Percentiles rank a stretch among this genome's conserved stretches.
Conservation (phyloP, 2,797 vertebrate species). For the Sebastes jordani region DNA sequence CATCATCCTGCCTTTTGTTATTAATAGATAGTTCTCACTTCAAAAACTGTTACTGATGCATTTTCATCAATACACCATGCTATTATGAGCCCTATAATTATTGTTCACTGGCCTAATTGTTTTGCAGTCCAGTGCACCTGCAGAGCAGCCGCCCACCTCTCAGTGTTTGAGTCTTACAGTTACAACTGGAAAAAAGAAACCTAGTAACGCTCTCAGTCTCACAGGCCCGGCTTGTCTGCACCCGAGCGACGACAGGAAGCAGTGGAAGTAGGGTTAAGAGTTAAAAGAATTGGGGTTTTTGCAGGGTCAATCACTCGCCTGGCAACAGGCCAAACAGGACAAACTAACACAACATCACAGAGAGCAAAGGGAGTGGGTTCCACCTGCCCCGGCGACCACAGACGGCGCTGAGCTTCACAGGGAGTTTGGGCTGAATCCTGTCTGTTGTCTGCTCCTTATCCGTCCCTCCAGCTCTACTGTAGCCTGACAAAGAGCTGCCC, state of each 20-base stretch:
- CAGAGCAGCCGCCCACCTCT: background rate
- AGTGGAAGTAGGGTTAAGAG: slow-evolving; percentile 20
- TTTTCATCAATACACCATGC: background rate
- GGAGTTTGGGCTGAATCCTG: slow-evolving; percentile 19
- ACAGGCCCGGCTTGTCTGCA: background rate
- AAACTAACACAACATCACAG: slow-evolving; percentile 37
- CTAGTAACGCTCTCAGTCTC: background rate
- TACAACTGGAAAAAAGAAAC: too few species aligned
- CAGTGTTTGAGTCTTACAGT: background rate
- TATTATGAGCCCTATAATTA: background rate
- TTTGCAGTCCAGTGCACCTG: background rate
- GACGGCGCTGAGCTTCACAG: slow-evolving; percentile 12
- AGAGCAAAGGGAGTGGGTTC: slow-evolving; percentile 28
- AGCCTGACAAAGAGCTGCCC: slow-evolving; percentile 19
- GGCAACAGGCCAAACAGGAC: slow-evolving; percentile 53
- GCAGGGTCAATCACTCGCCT: slow-evolving; percentile 40
- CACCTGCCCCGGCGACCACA: slow-evolving; percentile 45
- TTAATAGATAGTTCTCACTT: background rate
- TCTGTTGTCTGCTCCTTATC: slow-evolving; percentile 36
- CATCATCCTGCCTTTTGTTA: background rate
- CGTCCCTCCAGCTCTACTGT: slow-evolving; percentile 11
- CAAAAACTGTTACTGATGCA: background rate
- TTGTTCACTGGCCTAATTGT: background rate
- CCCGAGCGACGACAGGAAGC: slow-evolving; percentile 41
- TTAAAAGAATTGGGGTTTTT: slow-evolving; percentile 33